phyloP scores from a whole-genome alignment of 1,140 invertebrate genomes.

The Goniozus legneri region DNA sequence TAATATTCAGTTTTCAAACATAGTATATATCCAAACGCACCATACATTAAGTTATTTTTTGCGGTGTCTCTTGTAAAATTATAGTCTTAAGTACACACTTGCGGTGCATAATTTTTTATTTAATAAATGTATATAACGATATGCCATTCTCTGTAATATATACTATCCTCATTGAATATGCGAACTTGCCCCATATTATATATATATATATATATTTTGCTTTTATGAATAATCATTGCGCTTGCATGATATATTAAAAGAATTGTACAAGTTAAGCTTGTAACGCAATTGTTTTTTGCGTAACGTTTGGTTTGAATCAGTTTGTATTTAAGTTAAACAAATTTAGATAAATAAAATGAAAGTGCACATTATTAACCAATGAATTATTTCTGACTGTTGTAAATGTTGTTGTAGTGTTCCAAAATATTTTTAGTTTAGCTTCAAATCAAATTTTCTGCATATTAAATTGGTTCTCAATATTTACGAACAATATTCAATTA shows the following conservation, averaged over 20 bases:
- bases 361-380: no score
- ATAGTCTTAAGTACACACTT: slow-evolving; percentile 16
- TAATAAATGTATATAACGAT: slow-evolving; percentile 20
- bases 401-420: no score
- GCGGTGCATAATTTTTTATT: slow-evolving; percentile 20
- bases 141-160: slow-evolving; percentile 17
- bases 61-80: not conserved
- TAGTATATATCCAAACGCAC: no score
- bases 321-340: no score
- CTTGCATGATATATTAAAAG: not conserved
- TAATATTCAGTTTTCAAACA: no score
- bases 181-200: not conserved
- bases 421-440: no score
- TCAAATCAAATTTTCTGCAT: no score
- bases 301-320: no score
- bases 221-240: not conserved
- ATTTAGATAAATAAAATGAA: no score
- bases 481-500: not conserved
- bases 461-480: slow-evolving; percentile 15
- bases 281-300: no score
- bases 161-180: not conserved
- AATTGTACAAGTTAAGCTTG: no score
- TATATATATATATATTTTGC: not conserved
- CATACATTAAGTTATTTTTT: not conserved
- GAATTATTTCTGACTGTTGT: no score